These are phyloP conservation scores for Anagrus nilaparvatae DNA, from an alignment of 1,140 invertebrate species.

Conservation along the genomic window DNA sequence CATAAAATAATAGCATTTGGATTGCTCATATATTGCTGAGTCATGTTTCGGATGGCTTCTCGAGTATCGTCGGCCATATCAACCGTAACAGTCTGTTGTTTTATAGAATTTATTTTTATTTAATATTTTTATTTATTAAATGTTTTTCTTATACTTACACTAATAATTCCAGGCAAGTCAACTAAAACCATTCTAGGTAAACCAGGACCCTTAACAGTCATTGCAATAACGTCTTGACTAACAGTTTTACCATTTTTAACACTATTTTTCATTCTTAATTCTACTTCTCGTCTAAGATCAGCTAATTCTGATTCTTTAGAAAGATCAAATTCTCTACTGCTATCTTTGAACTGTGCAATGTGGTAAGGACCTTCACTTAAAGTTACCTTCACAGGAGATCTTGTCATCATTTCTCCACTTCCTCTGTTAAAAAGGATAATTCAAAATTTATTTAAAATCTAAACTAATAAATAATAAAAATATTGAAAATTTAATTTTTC, in stretches of 20 bases:
- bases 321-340: conserved; percentile 88
- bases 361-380: conserved; percentile 98
- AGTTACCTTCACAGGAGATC: conserved; percentile 90
- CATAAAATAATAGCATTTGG: conserved; percentile 99
- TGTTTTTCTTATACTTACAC: conserved; percentile 57
- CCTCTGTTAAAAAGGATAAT: conserved; percentile 40
- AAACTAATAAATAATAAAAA: conserved; percentile 5
- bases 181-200: conserved; percentile 96
- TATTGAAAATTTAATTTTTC: not conserved
- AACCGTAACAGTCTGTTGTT: conserved; percentile 74
- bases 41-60: conserved; percentile 86
- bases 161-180: conserved; percentile 96
- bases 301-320: conserved; percentile 89
- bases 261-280: conserved; percentile 86
- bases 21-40: conserved; percentile 92
- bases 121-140: conserved; percentile 2
- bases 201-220: conserved; percentile 95
- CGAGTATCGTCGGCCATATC: conserved; percentile 94
- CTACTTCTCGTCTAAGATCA: conserved; percentile 75
- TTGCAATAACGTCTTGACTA: conserved; percentile 88
- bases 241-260: conserved; percentile 89
- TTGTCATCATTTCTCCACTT: conserved; percentile 75
- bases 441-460: conserved; percentile 1
- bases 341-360: conserved; percentile 92
- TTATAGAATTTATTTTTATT: conserved; percentile 1